A percentile compares a stretch with the other conserved stretches of the same genome.
Evolutionary conservation across 2,888 invertebrate genomes (phyloP).

Genomic region (Pyrrhia umbra): DNA sequence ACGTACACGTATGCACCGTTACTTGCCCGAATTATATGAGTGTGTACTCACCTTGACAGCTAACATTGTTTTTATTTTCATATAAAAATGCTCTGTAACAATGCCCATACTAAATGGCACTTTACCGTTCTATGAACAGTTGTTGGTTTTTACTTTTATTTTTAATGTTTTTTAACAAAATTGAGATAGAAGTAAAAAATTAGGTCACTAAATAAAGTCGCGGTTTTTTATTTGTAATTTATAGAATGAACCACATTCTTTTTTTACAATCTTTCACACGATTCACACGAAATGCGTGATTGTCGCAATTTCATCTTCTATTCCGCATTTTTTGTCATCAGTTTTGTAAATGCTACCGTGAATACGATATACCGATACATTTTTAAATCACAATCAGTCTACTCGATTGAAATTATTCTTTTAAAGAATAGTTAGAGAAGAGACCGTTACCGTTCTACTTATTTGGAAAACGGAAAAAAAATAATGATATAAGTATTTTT

Average conservation of each 20-base stretch:
- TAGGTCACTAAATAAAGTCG: slow-evolving; percentile 36
- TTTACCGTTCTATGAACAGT: slow-evolving; percentile 47
- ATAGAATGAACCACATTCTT: slow-evolving; percentile 41
- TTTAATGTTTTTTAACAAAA: slow-evolving; percentile 13
- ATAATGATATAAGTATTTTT: too few species aligned
- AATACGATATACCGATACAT: neutral
- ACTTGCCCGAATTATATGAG: slow-evolving; percentile 34
- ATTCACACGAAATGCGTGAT: slow-evolving; percentile 47
- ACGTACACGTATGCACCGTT: slow-evolving; percentile 24
- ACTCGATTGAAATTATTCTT: too few species aligned
- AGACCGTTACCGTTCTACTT: too few species aligned
- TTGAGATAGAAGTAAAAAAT: slow-evolving; percentile 33
- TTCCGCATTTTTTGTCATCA: slow-evolving; percentile 38
- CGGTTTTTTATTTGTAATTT: slow-evolving; percentile 8
- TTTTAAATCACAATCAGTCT: neutral
- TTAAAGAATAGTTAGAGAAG: too few species aligned
- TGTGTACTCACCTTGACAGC: slow-evolving; percentile 62
- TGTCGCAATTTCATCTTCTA: slow-evolving; percentile 25
- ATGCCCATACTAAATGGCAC: slow-evolving; percentile 27
- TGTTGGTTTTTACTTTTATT: slow-evolving; percentile 5
- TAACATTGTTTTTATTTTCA: slow-evolving; percentile 60
- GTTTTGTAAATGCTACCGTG: slow-evolving; percentile 12
- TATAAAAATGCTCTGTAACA: slow-evolving; percentile 49
- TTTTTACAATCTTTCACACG: too few species aligned
- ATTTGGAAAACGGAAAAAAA: too few species aligned